These are phyloP conservation scores for Pseudomyrmex gracilis DNA, from an alignment of 1,140 invertebrate genomes.

Conservation along the genomic window DNA sequence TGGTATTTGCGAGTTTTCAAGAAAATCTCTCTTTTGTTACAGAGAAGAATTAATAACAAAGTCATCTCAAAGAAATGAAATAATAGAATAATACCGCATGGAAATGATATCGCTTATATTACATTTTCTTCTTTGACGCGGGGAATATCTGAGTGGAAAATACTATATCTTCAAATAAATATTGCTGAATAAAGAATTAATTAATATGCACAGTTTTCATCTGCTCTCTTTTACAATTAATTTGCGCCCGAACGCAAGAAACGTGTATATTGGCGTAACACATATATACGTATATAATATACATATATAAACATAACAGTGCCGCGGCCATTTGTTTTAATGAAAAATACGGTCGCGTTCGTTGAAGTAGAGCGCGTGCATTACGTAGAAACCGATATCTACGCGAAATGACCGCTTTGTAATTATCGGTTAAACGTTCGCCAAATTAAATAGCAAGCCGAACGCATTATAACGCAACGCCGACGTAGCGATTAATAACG, in stretches of 20 bases:
- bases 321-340: constrained; percentile 19
- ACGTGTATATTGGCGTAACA: not conserved
- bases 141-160: not conserved
- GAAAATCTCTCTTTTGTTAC: not conserved
- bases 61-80: not conserved
- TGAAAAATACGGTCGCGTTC: not conserved
- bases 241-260: not conserved
- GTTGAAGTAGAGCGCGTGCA: not conserved
- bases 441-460: constrained; percentile 39
- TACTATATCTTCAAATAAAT: constrained; percentile 7
- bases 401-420: not conserved
- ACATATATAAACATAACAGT: not conserved
- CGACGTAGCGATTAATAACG: constrained; percentile 34
- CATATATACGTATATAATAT: not conserved
- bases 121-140: constrained; percentile 17
- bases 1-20: not conserved
- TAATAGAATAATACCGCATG: too few species aligned
- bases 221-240: constrained; percentile 30
- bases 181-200: constrained; percentile 1
- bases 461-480: constrained; percentile 1
- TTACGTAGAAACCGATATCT: not conserved
- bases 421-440: constrained; percentile 34
- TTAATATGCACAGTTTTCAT: constrained; percentile 12
- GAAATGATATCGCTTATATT: constrained; percentile 14
- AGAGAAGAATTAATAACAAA: constrained; percentile 28